Base-by-base conservation (phyloP, 2,113 vertebrate genomes). In the Dryoscopus gambensis region DNA sequence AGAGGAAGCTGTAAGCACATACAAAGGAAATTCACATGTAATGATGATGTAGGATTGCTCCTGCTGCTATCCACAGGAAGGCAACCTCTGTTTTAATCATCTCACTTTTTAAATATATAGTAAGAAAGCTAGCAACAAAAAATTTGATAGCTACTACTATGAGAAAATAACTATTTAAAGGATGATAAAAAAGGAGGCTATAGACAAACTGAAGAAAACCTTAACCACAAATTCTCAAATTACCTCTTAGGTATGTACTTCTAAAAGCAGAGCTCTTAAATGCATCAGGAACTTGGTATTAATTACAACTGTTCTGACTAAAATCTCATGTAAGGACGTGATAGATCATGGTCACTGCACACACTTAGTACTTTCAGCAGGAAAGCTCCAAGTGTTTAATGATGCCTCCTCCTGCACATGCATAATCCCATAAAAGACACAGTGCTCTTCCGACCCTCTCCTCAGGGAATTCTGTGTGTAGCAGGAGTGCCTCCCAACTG, bases 291-390 rank as follows among this genome's bases (percentile, higher is more conserved):
- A 19, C 13, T 23, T 18, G 14, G 8, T 47, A 11, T 35, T 46
- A 60, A 25, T 82, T 47, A 35, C 21, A 55, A 15, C 6, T 35
- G 5, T 60, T 93, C 25, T 44, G 31, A 40, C 19, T 69, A 24
- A 64, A 42, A 5, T 13, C 59, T 44, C 5, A 2, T 12, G 11
- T 31, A 19, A 25, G 16, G 28, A 39, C 7, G 9, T 78, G 55
- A 13, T 16, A n/a, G 6, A 9, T 27, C 5, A 0, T 4, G 3
- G 24, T 52, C 31, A 16, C 22, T 42, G 20, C 20, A n/a, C 0
- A 0, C 9, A 15, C 12, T 50, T 40, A 20, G 12, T 35, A 22
- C 4, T 7, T 80, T 8, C 6, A 15, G 15, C 28, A 49, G 62
- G 21, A 53, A 53, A 65, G 1, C 8, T 11, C 5, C 17, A 35